Evolutionary conservation across 30 jellyfish, hydroid and myxozoan genomes (phyloP), one percentile per base, ranked within the genome.

Genomic region (Aurelia coerulea): DNA sequence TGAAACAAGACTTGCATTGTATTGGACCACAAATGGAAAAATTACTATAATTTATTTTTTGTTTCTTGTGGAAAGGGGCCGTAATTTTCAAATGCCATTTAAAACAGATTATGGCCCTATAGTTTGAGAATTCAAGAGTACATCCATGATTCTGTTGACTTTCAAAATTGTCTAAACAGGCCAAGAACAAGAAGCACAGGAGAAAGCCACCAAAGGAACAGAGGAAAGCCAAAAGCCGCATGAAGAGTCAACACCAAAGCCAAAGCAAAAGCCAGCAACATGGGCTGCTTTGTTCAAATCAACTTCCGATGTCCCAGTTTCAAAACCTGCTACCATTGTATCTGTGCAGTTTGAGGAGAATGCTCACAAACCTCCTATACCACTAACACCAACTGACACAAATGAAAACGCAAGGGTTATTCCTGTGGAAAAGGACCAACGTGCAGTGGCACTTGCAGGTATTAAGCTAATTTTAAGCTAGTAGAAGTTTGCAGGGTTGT

Each of bases 201-300:
- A 53, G 49, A 75, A 79, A n/a, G 83, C 69, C 16, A 65, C 9
- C 29, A 75, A 65, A 12, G 49, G n/a, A 58, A 77, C 56, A 46
- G 56, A 46, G 56, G 14, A 9, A 46, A 15, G 15, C 12, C 65
- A 4, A 79, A 70, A 23, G 74, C 29, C 17, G 9, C 76, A 0
- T 17, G 76, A 46, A 23, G 80, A 52, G 1, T 5, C 68, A 41
- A 53, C 23, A 16, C 62, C n/a, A 6, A 46, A 46, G 56, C 56
- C 56, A 46, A 76, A 75, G 68, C 83, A 68, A 29, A 86, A 75
- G 60, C 90, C 90, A 75, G 31, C 69, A 19, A 58, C 90, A 0
- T 86, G 95, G 95, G 95, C 95, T 23, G 89, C 90, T 33, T 51
- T 86, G 78, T 86, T 86, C 76, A 86, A 86, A 70, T 60, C 70